These are phyloP conservation scores for Ostrea edulis DNA, from an alignment of 1,140 invertebrate species.

Conservation along the genomic window DNA sequence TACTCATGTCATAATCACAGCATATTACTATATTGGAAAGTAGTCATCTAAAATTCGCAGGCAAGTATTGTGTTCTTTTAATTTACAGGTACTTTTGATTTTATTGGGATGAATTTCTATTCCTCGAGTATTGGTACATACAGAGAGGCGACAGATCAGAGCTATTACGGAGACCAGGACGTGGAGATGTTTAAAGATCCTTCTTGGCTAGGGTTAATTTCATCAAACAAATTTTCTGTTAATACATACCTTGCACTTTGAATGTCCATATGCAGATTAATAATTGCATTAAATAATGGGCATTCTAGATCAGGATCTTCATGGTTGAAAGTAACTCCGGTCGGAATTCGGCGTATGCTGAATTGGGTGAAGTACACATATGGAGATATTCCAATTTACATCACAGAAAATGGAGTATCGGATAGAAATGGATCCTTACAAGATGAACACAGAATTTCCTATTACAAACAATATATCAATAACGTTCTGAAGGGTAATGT, in stretches of 20 bases:
- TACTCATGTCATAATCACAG: no score
- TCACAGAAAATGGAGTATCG: conserved; percentile 86
- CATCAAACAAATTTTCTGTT: no score
- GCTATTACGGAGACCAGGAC: conserved; percentile 55
- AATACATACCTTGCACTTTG: neutral
- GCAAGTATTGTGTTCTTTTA: neutral
- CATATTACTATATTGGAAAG: no score
- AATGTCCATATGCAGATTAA: neutral
- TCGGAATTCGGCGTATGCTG: conserved; percentile 85
- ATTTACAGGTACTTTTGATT: conserved; percentile 71
- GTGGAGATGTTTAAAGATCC: conserved; percentile 30
- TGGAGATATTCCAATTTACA: conserved; percentile 82
- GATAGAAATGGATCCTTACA: conserved; percentile 79
- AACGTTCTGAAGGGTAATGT: conserved; percentile 81
- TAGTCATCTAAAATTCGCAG: neutral
- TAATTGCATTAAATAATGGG: neutral
- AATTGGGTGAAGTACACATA: conserved; percentile 84
- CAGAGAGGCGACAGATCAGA: conserved; percentile 52
- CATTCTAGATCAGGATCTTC: conserved; percentile 57
- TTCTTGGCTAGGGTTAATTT: conserved; percentile 38
- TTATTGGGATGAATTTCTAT: conserved; percentile 77
- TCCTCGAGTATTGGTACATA: conserved; percentile 63
- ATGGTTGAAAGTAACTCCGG: conserved; percentile 80
- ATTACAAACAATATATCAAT: conserved; percentile 83
- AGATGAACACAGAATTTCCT: conserved; percentile 82